These are phyloP conservation scores for Pteronotus mesoamericanus DNA, from an alignment of 2,797 vertebrate species.

Conservation along the genomic window DNA sequence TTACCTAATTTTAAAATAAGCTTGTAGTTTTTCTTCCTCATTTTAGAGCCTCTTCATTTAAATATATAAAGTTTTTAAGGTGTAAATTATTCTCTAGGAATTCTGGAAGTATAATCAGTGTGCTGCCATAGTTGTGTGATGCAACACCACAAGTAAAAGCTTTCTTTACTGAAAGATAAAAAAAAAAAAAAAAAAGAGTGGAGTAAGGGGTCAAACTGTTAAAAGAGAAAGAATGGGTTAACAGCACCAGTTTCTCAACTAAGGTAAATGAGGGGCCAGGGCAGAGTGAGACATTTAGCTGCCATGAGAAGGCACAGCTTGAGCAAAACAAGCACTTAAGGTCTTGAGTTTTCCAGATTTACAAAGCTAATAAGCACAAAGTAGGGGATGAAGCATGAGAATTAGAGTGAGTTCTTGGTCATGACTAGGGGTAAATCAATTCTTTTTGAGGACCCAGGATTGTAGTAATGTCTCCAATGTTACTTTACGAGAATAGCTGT, in stretches of 20 bases:
- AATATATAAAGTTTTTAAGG: background rate
- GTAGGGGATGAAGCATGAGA: background rate
- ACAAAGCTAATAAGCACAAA: background rate
- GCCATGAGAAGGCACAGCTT: background rate
- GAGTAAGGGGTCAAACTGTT: background rate
- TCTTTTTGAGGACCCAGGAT: background rate
- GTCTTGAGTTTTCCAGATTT: background rate
- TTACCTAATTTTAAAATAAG: conserved; percentile 2
- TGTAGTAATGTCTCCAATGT: background rate
- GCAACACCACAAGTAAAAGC: background rate
- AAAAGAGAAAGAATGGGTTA: background rate
- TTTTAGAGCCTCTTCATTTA: background rate
- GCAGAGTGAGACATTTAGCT: background rate
- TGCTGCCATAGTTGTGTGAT: background rate
- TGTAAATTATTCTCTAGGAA: background rate
- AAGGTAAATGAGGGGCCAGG: background rate
- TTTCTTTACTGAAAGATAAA: background rate
- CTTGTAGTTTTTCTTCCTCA: background rate
- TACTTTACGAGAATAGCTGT: background rate
- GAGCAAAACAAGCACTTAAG: background rate
- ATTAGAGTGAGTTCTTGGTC: background rate
- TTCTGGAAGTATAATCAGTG: background rate
- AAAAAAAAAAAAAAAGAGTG: background rate
- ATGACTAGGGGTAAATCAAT: background rate
- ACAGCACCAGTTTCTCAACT: background rate